phyloP scores from a whole-genome alignment of 2,113 vertebrate species.

The Rana temporaria region DNA sequence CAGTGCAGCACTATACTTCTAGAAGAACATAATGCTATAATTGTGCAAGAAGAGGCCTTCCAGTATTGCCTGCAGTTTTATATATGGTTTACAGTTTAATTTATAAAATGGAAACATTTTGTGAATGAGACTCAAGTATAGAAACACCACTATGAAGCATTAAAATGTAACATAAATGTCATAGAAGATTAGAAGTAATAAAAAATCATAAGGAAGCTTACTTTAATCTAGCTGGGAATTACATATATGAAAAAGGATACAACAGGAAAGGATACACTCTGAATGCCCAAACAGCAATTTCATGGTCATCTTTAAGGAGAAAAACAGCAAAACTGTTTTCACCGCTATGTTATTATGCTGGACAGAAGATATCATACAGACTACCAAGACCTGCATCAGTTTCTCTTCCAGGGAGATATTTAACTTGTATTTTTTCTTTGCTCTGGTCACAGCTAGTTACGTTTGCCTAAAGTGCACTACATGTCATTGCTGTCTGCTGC shows the following conservation, averaged over 20 bases:
- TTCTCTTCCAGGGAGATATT: not conserved
- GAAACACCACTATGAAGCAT: not conserved
- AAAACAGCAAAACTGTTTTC: slow-evolving; percentile 77
- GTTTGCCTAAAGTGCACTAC: too few relatives aligned
- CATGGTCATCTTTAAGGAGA: slow-evolving; percentile 82
- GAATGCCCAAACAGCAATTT: slow-evolving; percentile 81
- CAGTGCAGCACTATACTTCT: too few relatives aligned
- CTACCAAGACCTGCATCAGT: slow-evolving; percentile 18
- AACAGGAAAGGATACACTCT: slow-evolving; percentile 85
- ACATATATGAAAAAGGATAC: slow-evolving; percentile 75
- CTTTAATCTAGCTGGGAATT: not conserved
- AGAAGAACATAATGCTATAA: not conserved
- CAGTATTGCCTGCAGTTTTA: not conserved
- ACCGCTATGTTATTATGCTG: slow-evolving; percentile 65
- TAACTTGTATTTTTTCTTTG: too few relatives aligned
- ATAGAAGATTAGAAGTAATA: not conserved
- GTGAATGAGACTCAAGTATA: not conserved
- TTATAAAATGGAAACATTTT: not conserved
- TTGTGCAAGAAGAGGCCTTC: not conserved
- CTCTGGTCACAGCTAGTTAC: too few relatives aligned
- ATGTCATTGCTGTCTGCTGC: too few relatives aligned
- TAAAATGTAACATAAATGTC: not conserved
- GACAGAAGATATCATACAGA: slow-evolving; percentile 63
- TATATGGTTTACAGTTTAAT: not conserved
- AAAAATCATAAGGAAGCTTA: not conserved